Evolutionary conservation across 2,888 invertebrate genomes (phyloP).

Genomic region (Salticus scenicus): DNA sequence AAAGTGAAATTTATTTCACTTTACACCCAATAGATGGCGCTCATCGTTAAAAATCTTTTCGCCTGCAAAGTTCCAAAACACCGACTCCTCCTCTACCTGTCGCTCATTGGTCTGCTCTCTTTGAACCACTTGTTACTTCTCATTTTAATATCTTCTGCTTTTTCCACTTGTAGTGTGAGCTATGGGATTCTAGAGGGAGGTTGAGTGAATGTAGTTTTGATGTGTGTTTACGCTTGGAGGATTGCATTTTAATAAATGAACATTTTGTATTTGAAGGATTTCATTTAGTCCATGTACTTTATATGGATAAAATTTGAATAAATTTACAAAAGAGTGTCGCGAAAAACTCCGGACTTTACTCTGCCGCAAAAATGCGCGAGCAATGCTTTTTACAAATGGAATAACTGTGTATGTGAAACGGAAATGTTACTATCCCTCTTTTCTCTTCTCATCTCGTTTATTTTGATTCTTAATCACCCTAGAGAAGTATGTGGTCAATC

Average conservation of each 20-base stretch:
- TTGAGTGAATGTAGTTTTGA: no score
- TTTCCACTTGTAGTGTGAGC: neutral
- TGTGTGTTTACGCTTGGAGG: no score
- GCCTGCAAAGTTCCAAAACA: neutral
- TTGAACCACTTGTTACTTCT: neutral
- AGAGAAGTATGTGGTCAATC: constrained; percentile 53
- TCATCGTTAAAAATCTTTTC: neutral
- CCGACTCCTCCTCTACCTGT: constrained; percentile 10
- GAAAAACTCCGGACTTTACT: no score
- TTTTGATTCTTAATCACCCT: constrained; percentile 38
- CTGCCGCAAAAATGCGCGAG: neutral
- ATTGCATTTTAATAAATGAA: no score
- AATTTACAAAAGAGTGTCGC: no score
- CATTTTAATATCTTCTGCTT: neutral
- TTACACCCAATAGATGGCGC: neutral
- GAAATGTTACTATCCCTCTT: constrained; percentile 64
- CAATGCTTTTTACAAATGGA: neutral
- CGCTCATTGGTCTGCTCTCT: neutral
- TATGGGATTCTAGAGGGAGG: neutral
- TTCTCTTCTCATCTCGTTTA: constrained; percentile 35
- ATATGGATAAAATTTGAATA: no score
- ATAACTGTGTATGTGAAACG: neutral
- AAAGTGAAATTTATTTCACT: no score
- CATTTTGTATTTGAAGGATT: no score
- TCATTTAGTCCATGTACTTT: no score